Percentiles rank a stretch among this genome's conserved stretches.
phyloP scores from a whole-genome alignment of 2,888 invertebrate species.

The Pandemis corylana region DNA sequence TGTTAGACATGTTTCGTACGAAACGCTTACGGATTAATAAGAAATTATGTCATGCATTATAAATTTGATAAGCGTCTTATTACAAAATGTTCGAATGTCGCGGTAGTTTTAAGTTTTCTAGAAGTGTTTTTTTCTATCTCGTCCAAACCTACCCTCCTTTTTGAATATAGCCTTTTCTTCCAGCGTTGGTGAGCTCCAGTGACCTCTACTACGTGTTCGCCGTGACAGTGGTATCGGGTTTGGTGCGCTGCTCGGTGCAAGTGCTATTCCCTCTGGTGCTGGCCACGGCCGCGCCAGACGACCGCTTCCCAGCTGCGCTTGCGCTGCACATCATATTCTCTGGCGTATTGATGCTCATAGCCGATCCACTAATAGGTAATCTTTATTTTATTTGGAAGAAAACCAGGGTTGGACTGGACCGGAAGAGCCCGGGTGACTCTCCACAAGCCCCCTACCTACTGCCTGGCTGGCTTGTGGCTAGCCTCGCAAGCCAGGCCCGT shows the following conservation, averaged over 20 bases:
- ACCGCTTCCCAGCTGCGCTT: slow-evolving; percentile 89
- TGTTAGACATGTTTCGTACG: no score
- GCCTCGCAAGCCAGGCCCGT: no score
- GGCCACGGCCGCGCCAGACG: slow-evolving; percentile 85
- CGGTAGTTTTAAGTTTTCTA: no score
- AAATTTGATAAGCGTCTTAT: no score
- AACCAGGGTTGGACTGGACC: no score
- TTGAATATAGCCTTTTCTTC: slow-evolving; percentile 39
- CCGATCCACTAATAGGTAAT: slow-evolving; percentile 88
- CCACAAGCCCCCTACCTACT: no score
- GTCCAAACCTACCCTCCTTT: not conserved
- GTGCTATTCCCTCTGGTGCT: slow-evolving; percentile 89
- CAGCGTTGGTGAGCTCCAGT: slow-evolving; percentile 71
- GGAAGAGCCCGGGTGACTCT: no score
- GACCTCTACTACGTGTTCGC: slow-evolving; percentile 83
- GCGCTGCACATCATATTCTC: slow-evolving; percentile 90
- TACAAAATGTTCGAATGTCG: no score
- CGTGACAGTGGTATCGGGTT: slow-evolving; percentile 86
- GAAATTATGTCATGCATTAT: not conserved
- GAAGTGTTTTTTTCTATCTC: not conserved
- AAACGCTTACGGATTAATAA: no score
- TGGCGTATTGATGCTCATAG: slow-evolving; percentile 87
- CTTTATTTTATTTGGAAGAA: not conserved
- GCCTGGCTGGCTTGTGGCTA: no score
- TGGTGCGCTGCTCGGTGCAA: slow-evolving; percentile 88